Evolutionary conservation across 2,113 vertebrate genomes (phyloP).

Genomic region (Thunnus maccoyii): DNA sequence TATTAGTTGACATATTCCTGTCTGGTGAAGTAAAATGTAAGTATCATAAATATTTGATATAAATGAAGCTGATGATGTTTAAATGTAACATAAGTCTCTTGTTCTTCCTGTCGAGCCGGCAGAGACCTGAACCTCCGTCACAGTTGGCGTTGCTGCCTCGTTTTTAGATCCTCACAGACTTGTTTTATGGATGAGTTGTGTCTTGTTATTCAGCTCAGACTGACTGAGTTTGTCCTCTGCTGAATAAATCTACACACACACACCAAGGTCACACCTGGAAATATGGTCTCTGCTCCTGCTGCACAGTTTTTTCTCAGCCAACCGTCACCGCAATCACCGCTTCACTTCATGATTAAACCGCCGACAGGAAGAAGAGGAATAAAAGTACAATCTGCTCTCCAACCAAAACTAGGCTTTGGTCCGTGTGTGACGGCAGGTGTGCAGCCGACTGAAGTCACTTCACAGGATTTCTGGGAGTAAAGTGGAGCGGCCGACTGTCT

Average conservation of each 20-base stretch:
- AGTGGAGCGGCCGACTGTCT: too few species aligned
- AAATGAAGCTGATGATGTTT: too few species aligned
- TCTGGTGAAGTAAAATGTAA: too few species aligned
- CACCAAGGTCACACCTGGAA: constrained; percentile 49
- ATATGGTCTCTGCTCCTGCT: neutral
- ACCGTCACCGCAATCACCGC: constrained; percentile 15
- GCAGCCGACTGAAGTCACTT: neutral
- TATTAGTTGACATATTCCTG: too few species aligned
- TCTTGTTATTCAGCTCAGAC: neutral
- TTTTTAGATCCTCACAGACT: too few species aligned
- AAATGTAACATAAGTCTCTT: too few species aligned
- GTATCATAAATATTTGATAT: too few species aligned
- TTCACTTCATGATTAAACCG: neutral
- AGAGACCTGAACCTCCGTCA: too few species aligned
- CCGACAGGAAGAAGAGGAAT: neutral
- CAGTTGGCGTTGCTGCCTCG: too few species aligned
- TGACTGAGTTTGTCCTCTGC: neutral
- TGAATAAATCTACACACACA: constrained; percentile 11
- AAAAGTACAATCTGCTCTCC: neutral
- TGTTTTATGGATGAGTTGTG: neutral
- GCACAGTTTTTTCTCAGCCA: neutral
- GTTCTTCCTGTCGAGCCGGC: too few species aligned
- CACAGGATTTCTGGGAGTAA: too few species aligned
- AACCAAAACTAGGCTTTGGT: too few species aligned
- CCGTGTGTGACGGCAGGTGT: neutral